Percentiles rank a stretch among this genome's conserved stretches.
Conservation (phyloP, 2,113 vertebrate genomes). For the Diadophis punctatus region DNA sequence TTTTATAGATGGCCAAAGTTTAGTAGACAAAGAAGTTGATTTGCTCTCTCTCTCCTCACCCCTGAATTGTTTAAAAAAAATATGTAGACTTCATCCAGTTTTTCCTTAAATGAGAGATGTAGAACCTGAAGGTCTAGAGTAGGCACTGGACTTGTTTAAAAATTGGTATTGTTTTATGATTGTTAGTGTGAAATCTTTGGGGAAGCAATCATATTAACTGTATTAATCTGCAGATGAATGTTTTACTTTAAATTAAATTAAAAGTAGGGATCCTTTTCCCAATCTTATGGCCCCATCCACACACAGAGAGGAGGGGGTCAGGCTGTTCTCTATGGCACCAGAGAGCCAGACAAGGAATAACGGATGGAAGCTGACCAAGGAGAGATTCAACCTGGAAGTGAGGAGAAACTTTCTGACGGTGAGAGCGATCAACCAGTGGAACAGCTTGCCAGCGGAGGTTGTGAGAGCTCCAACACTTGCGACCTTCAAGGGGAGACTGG, state of each 20-base stretch:
- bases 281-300: background rate
- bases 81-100: conserved; percentile 11
- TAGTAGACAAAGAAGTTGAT: background rate
- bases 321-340: no score
- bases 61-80: conserved; percentile 18
- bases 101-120: background rate
- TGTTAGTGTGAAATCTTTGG: background rate
- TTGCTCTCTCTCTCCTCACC: background rate
- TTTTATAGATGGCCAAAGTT: background rate
- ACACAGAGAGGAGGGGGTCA: no score
- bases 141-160: background rate
- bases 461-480: no score
- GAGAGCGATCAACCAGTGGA: no score
- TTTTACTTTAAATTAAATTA: background rate
- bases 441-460: no score
- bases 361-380: no score
- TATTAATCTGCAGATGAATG: background rate
- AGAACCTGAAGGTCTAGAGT: background rate
- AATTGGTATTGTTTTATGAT: background rate
- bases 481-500: no score
- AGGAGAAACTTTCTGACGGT: no score
- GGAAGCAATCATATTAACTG: background rate
- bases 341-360: no score
- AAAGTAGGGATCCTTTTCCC: background rate
- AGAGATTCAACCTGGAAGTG: no score